Evolutionary conservation across 2,113 vertebrate genomes (phyloP), one percentile per base, ranked within the genome.

Genomic region (Callaeas wilsoni): DNA sequence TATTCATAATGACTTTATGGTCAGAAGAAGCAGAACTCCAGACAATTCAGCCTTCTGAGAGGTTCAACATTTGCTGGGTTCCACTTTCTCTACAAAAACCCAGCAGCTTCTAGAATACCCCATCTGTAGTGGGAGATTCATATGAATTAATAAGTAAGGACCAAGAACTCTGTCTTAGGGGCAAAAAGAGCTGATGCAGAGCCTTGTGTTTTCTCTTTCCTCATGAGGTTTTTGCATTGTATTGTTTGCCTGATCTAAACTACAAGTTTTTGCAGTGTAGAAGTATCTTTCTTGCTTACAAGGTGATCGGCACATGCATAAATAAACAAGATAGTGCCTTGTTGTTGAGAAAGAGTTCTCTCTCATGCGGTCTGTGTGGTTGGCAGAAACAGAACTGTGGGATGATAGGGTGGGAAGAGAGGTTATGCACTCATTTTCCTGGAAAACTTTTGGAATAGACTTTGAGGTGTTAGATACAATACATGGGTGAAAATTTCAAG

Each of bases 71-170:
- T 59, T 84, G 13, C 33, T 80, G 63, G 35, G 16, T 27, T 92
- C 29, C 16, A 35, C 53, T 84, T 62, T 47, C 3, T 3, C 44
- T 33, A 5, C 32, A 46, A 73, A 71, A 89, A 50, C 14, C 7
- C 25, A 57, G 33, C 6, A 11, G 12, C 25, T 73, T 84, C 49
- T 56, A 1, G 53, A 78, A 35, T 42, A 65, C 13, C 4, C 33
- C 8, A 1, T 0, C 0, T 9, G 6, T 14, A 42, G 73, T 32
- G 65, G 46, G 41, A 59, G 47, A 57, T 22, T 18, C 6, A 7
- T 33, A 32, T 25, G 22, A 57, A 44, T 42, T 26, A 57, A 44
- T 42, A 63, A 32, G 7, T 44, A 26, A 80, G 57, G n/a, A 68
- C 29, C 9, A 37, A 79, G 29, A 56, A 27, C n/a, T 55, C 16